phyloP scores from a whole-genome alignment of 2,113 vertebrate genomes.

The Aegotheles bennettii region DNA sequence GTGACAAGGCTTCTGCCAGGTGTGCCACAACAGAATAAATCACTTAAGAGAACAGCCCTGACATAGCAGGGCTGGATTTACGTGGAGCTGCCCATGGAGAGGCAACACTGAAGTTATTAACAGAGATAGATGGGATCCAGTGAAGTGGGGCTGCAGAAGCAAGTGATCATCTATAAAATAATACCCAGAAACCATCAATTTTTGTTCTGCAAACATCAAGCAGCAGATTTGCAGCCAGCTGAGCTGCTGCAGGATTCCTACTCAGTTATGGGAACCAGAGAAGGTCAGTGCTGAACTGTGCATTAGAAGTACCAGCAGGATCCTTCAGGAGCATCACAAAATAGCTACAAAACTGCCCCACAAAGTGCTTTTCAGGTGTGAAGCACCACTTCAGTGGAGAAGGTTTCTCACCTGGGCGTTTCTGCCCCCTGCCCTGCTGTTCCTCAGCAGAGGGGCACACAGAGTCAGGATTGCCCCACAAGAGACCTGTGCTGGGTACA shows the following conservation, averaged over 20 bases:
- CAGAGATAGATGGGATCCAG: neutral
- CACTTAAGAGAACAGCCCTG: neutral
- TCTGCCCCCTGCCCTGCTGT: neutral
- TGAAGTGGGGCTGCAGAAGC: fast-evolving
- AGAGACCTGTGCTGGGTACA: neutral
- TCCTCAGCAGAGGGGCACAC: neutral
- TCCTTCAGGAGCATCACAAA: neutral
- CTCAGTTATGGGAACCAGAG: neutral
- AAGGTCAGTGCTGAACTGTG: fast-evolving
- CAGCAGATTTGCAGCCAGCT: neutral
- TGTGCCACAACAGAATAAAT: neutral
- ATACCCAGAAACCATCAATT: fast-evolving
- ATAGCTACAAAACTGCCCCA: fast-evolving
- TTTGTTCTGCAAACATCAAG: neutral
- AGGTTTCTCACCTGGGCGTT: fast-evolving
- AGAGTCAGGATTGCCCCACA: fast-evolving
- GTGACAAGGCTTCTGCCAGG: neutral
- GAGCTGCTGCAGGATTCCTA: neutral
- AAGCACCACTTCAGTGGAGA: fast-evolving
- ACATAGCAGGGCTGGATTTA: neutral
- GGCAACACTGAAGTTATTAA: too few species aligned
- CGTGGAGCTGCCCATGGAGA: fast-evolving
- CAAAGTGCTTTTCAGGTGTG: fast-evolving
- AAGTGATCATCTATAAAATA: neutral
- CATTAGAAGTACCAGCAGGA: neutral